Percentiles rank a stretch among this genome's conserved stretches.
Conservation (phyloP, 1,140 invertebrate species). For the Meloidogyne floridensis region DNA sequence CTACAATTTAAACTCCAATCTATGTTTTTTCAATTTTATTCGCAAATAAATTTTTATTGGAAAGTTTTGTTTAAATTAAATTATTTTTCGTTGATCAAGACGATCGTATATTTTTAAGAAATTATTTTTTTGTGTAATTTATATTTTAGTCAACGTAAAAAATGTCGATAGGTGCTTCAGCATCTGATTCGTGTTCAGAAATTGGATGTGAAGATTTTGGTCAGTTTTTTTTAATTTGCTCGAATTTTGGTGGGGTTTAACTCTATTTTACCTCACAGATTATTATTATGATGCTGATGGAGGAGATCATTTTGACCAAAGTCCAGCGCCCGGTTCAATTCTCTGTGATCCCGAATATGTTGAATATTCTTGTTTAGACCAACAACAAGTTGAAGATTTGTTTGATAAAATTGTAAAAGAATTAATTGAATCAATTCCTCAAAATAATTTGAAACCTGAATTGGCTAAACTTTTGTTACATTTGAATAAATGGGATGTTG, state of each 20-base stretch:
- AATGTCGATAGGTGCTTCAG: conserved; percentile 22
- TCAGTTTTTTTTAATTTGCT: neutral
- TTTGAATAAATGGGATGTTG: conserved; percentile 49
- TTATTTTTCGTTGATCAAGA: neutral
- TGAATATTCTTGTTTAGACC: conserved; percentile 41
- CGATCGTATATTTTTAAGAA: neutral
- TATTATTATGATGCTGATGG: conserved; percentile 35
- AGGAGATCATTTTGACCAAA: conserved; percentile 29
- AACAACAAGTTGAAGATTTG: conserved; percentile 32
- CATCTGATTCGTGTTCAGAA: conserved; percentile 26
- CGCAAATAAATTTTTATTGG: neutral
- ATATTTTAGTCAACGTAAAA: neutral
- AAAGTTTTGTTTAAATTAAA: conserved; percentile 1
- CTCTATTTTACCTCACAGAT: conserved; percentile 29
- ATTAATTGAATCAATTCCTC: conserved; percentile 21
- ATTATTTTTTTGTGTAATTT: neutral
- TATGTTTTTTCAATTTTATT: neutral
- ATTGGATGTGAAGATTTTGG: conserved; percentile 24
- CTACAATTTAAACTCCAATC: too few species aligned
- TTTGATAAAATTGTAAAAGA: conserved; percentile 24
- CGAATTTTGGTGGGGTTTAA: neutral
- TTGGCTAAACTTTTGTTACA: conserved; percentile 42
- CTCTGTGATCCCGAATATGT: conserved; percentile 42
- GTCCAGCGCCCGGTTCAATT: conserved; percentile 29
- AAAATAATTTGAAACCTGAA: conserved; percentile 35